Conservation (phyloP, 2,797 vertebrate genomes). For the Squalus acanthias region DNA sequence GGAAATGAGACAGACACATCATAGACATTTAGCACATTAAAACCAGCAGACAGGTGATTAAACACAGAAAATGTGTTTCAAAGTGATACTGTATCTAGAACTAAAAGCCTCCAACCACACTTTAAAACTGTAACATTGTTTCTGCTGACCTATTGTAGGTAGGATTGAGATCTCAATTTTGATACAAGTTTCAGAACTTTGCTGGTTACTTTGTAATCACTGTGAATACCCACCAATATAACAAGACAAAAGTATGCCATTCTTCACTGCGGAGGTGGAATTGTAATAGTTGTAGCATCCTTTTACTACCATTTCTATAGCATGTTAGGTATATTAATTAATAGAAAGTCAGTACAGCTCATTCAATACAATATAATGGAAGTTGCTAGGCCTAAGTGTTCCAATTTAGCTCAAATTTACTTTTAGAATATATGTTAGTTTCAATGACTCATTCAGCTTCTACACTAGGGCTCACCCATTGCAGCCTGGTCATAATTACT, state of each 20-base stretch:
- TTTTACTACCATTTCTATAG: not conserved
- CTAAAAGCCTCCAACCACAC: not conserved
- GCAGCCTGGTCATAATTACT: not conserved
- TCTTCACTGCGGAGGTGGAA: not conserved
- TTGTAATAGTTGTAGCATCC: not conserved
- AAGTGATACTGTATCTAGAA: not conserved
- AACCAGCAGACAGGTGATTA: not conserved
- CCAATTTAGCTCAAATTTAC: not conserved
- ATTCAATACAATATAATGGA: not conserved
- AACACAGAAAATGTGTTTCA: not conserved
- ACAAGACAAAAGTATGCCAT: not conserved
- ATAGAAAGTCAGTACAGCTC: not conserved
- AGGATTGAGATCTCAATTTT: not conserved
- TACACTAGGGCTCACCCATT: not conserved
- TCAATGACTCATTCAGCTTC: not conserved
- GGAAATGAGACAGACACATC: not conserved
- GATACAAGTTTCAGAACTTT: not conserved
- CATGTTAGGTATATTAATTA: not conserved
- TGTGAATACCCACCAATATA: not conserved
- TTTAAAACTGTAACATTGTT: not conserved
- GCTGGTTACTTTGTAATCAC: not conserved
- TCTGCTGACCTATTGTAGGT: not conserved
- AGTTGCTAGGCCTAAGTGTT: not conserved
- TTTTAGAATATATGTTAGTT: not conserved
- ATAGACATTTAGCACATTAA: not conserved